Percentiles rank a stretch among this genome's conserved stretches.
Evolutionary conservation across 2,888 invertebrate genomes (phyloP).

Genomic region (Hydroisotoma schaefferi): DNA sequence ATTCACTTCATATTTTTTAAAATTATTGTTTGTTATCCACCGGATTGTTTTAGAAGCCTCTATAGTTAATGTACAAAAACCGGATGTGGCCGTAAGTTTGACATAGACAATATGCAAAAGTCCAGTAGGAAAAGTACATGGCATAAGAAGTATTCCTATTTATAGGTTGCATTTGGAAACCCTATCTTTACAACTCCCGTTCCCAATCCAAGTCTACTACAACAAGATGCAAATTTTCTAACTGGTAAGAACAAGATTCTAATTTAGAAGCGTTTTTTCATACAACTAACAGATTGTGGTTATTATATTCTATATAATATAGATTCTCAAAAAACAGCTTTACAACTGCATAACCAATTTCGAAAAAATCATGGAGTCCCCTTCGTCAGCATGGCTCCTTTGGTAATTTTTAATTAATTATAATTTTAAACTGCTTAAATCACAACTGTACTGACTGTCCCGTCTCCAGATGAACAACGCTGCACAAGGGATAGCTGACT

Average conservation of each 20-base stretch:
- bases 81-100: slow-evolving; percentile 25
- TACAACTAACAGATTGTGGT: background rate
- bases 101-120: background rate
- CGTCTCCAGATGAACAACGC: slow-evolving; percentile 13
- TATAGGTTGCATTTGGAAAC: slow-evolving; percentile 12
- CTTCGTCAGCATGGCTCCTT: slow-evolving; percentile 13
- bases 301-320: background rate
- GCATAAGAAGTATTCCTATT: background rate
- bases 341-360: slow-evolving; percentile 27
- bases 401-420: slow-evolving; percentile 10
- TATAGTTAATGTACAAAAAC: slow-evolving; percentile 22
- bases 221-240: slow-evolving; percentile 13
- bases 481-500: slow-evolving; percentile 22
- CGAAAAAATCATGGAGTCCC: slow-evolving; percentile 30
- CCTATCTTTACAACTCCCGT: slow-evolving; percentile 27
- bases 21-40: too few relatives aligned
- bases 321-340: slow-evolving; percentile 25
- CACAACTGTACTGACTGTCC: background rate
- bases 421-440: background rate
- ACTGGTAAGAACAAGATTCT: slow-evolving; percentile 12
- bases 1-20: too few relatives aligned
- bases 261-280: background rate
- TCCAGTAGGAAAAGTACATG: background rate
- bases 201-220: slow-evolving; percentile 18
- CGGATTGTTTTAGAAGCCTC: slow-evolving; percentile 24